Evolutionary conservation across 2,888 invertebrate species (phyloP).

Genomic region (Melanargia galathea): DNA sequence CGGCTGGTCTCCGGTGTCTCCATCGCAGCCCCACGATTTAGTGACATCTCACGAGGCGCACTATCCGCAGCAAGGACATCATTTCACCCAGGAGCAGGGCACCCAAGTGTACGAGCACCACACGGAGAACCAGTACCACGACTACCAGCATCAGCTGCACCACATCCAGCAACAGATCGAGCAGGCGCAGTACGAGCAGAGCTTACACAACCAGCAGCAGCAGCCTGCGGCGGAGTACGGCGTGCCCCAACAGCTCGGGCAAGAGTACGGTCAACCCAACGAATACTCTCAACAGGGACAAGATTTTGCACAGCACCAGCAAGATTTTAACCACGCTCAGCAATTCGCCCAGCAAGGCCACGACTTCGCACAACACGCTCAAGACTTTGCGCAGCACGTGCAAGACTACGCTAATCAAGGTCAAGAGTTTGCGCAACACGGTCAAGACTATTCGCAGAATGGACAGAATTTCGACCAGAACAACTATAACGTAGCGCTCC

Average conservation of each 20-base stretch:
- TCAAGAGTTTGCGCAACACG: constrained; percentile 46
- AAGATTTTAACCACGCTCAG: constrained; percentile 10
- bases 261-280: constrained; percentile 42
- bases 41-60: constrained; percentile 50
- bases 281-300: constrained; percentile 42
- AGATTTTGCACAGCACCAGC: constrained; percentile 15
- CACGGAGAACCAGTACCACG: constrained; percentile 58
- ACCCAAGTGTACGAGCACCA: constrained; percentile 72
- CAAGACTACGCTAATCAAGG: constrained; percentile 44
- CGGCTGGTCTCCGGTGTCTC: constrained; percentile 69
- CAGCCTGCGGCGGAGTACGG: constrained; percentile 50
- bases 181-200: constrained; percentile 56
- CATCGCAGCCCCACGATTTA: constrained; percentile 55
- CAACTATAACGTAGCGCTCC: constrained; percentile 42
- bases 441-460: constrained; percentile 41
- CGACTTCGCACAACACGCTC: constrained; percentile 38
- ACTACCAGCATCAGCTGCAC: constrained; percentile 66
- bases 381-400: constrained; percentile 42
- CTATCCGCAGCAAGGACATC: constrained; percentile 55
- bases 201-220: constrained; percentile 46
- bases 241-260: constrained; percentile 42
- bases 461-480: constrained; percentile 41
- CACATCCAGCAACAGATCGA: constrained; percentile 72
- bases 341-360: constrained; percentile 26
- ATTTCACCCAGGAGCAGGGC: constrained; percentile 66